Conservation (phyloP, 2,797 vertebrate genomes). For the Ctenopoma kingsleyae region DNA sequence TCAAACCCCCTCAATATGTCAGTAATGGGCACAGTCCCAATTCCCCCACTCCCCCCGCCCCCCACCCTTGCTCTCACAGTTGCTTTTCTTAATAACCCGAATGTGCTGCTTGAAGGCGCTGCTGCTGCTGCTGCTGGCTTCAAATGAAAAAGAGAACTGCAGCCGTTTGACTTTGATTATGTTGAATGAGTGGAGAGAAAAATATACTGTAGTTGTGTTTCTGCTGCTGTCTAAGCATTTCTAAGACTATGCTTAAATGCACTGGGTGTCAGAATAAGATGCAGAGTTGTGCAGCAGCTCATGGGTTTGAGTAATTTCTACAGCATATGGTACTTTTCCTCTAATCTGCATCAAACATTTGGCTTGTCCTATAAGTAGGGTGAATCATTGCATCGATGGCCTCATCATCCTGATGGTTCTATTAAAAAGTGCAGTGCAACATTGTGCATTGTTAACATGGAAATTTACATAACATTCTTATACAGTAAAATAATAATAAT, state of each 20-base stretch:
- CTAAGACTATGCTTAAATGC: conserved; percentile 8
- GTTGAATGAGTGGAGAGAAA: conserved; percentile 39
- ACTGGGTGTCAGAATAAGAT: conserved; percentile 31
- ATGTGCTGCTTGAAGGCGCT: conserved; percentile 46
- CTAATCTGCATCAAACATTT: conserved; percentile 31
- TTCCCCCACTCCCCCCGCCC: conserved; percentile 5
- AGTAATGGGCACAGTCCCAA: conserved; percentile 49
- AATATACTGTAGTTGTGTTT: conserved; percentile 8
- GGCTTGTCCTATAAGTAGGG: conserved; percentile 2
- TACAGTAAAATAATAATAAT: neutral
- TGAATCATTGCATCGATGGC: conserved; percentile 17
- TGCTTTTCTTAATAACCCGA: conserved; percentile 48
- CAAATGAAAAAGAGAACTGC: conserved; percentile 40
- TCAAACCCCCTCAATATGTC: conserved; percentile 44
- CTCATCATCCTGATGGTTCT: conserved; percentile 3
- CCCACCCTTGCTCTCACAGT: conserved; percentile 23
- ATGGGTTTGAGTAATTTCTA: conserved; percentile 29
- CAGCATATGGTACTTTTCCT: conserved; percentile 38
- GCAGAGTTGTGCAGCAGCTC: conserved; percentile 36
- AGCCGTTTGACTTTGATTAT: conserved; percentile 63
- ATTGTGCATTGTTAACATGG: neutral
- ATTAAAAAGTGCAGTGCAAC: conserved; percentile 15
- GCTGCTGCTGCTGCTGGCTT: conserved; percentile 19
- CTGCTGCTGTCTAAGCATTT: conserved; percentile 39
- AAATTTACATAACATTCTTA: neutral